Evolutionary conservation across 2,113 vertebrate species (phyloP), one percentile per base, ranked within the genome.

Genomic region (Chloroceryle aenea): DNA sequence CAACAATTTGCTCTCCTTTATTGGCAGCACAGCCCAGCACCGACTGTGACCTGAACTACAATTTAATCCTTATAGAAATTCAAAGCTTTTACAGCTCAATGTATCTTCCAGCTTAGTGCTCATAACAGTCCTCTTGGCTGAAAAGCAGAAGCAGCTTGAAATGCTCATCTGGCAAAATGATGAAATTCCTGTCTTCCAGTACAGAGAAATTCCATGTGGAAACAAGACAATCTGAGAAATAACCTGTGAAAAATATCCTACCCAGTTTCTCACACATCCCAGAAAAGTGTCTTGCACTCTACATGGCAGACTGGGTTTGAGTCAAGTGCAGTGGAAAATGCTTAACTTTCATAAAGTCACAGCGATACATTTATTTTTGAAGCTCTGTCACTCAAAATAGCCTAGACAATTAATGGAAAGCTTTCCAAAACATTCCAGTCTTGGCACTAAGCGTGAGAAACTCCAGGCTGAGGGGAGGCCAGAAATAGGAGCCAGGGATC

Each of bases 391-490:
- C 85, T 91, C 43, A 72, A 97, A 96, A 96, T 94, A 97, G 52
- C 61, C 50, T 18, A 56, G 34, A 73, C 32, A 79, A 93, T 93
- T 89, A 82, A 93, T 29, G 25, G 55, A 61, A 90, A 93, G 88
- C 50, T 90, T 97, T 82, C 50, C 87, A 71, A 95, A 96, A 80
- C 87, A 90, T 96, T 83, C 87, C 81, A 95, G 43, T 23, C 53
- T 53, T 94, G 89, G 69, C 82, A 94, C 36, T 18, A 76, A 91
- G 92, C 59, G 29, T 96, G 94, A 96, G 89, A 97, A 97, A 90
- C n/a, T 67, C 36, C 53, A 82, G 85, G 55, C 87, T 79, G 69
- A 87, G 45, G 47, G 27, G 17, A 95, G 9, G n/a, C 88, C 86
- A 90, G 85, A 87, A 91, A 72, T 21, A 91, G 79, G 48, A 96